Conservation (phyloP, 1,140 invertebrate genomes). For the Bathynomus jamesi region DNA sequence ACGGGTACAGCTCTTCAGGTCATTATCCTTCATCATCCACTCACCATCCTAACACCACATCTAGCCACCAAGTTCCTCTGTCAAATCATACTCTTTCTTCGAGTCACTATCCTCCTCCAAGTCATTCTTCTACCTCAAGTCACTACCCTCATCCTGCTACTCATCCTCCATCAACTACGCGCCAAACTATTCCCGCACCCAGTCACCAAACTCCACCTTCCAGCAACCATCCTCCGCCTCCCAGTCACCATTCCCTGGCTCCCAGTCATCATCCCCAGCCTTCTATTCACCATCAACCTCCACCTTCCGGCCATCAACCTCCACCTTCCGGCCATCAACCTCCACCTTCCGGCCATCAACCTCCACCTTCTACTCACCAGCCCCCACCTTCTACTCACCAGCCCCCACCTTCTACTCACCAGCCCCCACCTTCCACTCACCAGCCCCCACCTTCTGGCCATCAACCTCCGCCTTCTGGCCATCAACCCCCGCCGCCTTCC, state of each 20-base stretch:
- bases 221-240: background rate
- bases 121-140: background rate
- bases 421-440: background rate
- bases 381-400: background rate
- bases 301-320: background rate
- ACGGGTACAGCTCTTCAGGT: no score
- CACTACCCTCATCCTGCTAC: background rate
- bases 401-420: background rate
- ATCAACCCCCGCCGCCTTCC: no score
- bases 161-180: background rate
- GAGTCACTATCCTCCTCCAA: background rate
- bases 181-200: background rate
- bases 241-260: background rate
- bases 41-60: background rate
- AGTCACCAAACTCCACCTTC: background rate
- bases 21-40: background rate
- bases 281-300: background rate
- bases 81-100: background rate
- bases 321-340: background rate
- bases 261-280: background rate
- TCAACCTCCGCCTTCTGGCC: background rate
- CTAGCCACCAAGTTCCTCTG: conserved; percentile 1
- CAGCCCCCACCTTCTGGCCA: background rate
- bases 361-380: background rate
- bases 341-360: background rate